Evolutionary conservation across 2,113 vertebrate genomes (phyloP), one percentile per base, ranked within the genome.

Genomic region (Sinocyclocheilus rhinocerous): DNA sequence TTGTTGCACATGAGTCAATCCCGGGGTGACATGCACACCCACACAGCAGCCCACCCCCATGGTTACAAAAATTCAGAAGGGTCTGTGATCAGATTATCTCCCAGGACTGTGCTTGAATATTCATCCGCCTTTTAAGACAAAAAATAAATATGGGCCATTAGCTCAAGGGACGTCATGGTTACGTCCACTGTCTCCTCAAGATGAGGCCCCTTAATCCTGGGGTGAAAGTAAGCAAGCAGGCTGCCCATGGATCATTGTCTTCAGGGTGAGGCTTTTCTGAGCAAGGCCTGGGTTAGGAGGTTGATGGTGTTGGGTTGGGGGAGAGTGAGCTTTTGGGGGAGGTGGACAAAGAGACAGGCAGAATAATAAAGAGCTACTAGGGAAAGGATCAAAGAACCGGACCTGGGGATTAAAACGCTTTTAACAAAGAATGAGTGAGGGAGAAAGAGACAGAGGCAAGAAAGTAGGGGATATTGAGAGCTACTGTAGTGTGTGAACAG

Each of bases 101-200:
- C 90, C 89, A 92, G 89, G 88, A 92, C 92, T 86, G 48, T 90
- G 83, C 42, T 89, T 89, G 88, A 90, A 92, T 93, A 88, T 88
- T 89, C 91, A 94, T 93, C 93, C 92, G 92, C 91, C 92, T 94
- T 94, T 94, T 95, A 94, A 95, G 92, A 94, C 90, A 50, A 92
- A 93, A 95, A 94, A 93, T 93, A 95, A 95, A 95, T 93, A 95
- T 80, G 50, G 81, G 91, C 87, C 89, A 91, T 93, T 92, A 92
- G 91, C 93, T 90, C 57, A 86, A 67, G 88, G 87, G 69, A 91
- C 91, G 89, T 92, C 92, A 93, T 94, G 92, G 93, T 93, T 92
- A 93, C 87, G 89, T 59, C 72, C 84, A 33, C 87, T 91, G 91
- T 90, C 90, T 91, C 85, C 55, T 88, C 83, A 33, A 83, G 67